These are phyloP conservation scores for Archaeoteleia sp. DNA, from an alignment of 2,888 invertebrate genomes.

Conservation along the genomic window DNA sequence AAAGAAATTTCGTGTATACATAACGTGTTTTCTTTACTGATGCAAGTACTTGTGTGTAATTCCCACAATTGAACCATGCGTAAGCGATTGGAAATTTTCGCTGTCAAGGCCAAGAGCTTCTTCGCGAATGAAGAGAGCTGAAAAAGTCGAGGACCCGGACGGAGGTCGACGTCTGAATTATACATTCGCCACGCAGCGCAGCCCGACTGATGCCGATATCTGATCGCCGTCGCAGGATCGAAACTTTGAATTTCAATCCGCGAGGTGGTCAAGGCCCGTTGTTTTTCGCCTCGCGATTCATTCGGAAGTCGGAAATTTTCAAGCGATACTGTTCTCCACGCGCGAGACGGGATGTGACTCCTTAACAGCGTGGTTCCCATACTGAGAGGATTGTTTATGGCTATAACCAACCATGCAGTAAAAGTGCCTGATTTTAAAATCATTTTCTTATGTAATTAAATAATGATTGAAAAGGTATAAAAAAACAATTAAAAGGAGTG, in stretches of 20 bases:
- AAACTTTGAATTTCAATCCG: slow-evolving; percentile 65
- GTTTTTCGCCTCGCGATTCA: slow-evolving; percentile 39
- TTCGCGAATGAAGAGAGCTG: slow-evolving; percentile 28
- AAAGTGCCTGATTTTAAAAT: too few species aligned
- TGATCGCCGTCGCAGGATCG: slow-evolving; percentile 59
- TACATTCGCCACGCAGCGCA: slow-evolving; percentile 60
- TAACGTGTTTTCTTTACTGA: too few species aligned
- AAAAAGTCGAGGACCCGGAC: slow-evolving; percentile 49
- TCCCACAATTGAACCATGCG: slow-evolving; percentile 23
- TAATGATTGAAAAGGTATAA: too few species aligned
- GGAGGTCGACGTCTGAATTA: slow-evolving; percentile 62
- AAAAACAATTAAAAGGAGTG: too few species aligned
- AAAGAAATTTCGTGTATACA: too few species aligned
- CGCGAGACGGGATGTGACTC: too few species aligned
- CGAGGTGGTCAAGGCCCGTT: slow-evolving; percentile 59
- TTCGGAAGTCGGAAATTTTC: slow-evolving; percentile 7
- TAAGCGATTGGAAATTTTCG: slow-evolving; percentile 40
- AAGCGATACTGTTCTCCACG: too few species aligned
- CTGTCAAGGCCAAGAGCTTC: slow-evolving; percentile 47
- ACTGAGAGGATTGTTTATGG: too few species aligned
- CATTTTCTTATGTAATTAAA: too few species aligned
- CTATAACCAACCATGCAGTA: too few species aligned
- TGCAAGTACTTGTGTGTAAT: slow-evolving; percentile 42
- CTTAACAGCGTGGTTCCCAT: too few species aligned
- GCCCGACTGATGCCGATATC: slow-evolving; percentile 55